Evolutionary conservation across 2,888 invertebrate genomes (phyloP), one percentile per base, ranked within the genome.

Genomic region (Lamellibrachia satsuma): DNA sequence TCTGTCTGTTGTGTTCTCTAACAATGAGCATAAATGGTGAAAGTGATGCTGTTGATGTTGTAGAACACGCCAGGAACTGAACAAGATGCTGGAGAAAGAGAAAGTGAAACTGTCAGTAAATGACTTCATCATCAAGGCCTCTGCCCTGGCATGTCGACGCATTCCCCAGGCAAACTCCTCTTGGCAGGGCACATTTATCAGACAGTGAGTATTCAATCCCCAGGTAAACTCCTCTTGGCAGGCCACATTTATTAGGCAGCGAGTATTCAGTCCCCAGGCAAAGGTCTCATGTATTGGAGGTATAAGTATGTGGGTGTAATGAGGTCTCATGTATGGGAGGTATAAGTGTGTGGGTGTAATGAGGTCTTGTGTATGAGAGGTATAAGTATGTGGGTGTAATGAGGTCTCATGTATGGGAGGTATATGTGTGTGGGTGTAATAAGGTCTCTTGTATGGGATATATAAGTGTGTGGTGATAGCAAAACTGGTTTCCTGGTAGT

Each of bases 61-160:
- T 95, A 97, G 97, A 92, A 97, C 99, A 96, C 97, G 99, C 93
- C 97, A 97, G 94, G 97, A 97, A 93, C 97, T 98, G 94, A 99
- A 99, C 96, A 98, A 98, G 93, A 96, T 98, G 93, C 93, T 97
- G 93, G 98, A 98, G 92, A 98, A 98, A 95, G 97, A 98, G 27
- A 97, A 97, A 94, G 97, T 98, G n/a, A 99, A 98, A 97, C 97
- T 99, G 39, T 99, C 99, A 90, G 97, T 99, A 6, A 99, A 99
- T 96, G 99, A 99, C 97, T 99, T 99, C 95, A 98, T 99, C 92
- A 98, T 99, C 92, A 99, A 99, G 97, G 99, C 98, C 0, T 97
- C 98, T 51, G 99, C 99, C 4, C 97, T 98, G 94, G 98, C 99
- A 7, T 98, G 98, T 96, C 97, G 97, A 96, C 98, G 98, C 96